Base-by-base conservation (phyloP, 2,888 invertebrate genomes). In the Melanchra persicariae region DNA sequence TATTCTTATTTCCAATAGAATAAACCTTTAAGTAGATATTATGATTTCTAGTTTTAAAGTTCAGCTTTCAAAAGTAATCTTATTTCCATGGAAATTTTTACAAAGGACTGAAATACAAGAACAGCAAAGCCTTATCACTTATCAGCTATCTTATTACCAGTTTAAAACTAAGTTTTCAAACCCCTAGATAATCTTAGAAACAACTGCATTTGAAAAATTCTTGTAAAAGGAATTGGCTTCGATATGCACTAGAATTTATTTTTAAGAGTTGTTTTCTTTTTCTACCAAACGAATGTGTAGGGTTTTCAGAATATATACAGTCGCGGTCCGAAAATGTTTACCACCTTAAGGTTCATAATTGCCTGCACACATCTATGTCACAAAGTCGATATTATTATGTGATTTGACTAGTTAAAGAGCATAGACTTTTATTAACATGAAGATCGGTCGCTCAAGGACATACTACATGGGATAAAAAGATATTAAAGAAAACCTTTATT, bases 71-170 rank as follows among this genome's bases (percentile, higher is more conserved):
- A 43, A 74, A 74, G 26, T 43, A 55, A 17, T 34, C 17, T 12
- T 34, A 1, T 24, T 51, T 57, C n/a, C 1, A 22, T 40, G 6
- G 8, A 37, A 52, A 19, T 60, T 77, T 22, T 45, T 12, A 30
- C 24, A 74, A 51, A 70, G 24, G 70, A 57, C 37, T 49, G 51
- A 40, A 61, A 52, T 34, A 47, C 45, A 61, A 77, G 57, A 51
- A 45, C 24, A 24, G n/a, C 5, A 40, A 74, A 58, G n/a, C 61
- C 71, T 61, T 61, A 77, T 60, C 70, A 69, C 34, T 69, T 69
- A 60, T 43, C 58, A 75, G 40, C 40, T 71, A 37, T 78, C 57
- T 40, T 61, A 58, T 52, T 40, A 58, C 62, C n/a, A 26, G 54
- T 59, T 59, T 62, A 22, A 71, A 49, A 54, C 54, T 5, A 45